These are phyloP conservation scores for Drusus annulatus DNA, from an alignment of 1,140 invertebrate species.

Conservation along the genomic window DNA sequence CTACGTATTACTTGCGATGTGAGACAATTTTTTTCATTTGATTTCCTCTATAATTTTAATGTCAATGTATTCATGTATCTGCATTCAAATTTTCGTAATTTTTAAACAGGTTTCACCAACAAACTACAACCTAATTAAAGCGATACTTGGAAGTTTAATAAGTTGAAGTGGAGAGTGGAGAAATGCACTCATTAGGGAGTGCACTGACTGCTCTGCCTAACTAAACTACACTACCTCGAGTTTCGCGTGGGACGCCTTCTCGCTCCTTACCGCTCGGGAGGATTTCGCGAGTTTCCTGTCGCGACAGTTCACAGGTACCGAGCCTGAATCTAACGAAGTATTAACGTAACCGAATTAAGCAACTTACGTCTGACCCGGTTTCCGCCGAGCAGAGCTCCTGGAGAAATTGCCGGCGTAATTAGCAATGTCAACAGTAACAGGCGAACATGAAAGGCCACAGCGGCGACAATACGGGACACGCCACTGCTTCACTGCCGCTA, in stretches of 20 bases:
- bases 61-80: too few species aligned
- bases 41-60: too few species aligned
- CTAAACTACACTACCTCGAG: background rate
- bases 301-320: constrained; percentile 35
- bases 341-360: constrained; percentile 46
- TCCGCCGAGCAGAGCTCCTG: constrained; percentile 33
- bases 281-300: constrained; percentile 25
- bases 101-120: constrained; percentile 1
- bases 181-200: background rate
- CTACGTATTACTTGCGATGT: too few species aligned
- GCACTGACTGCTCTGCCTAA: background rate
- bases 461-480: too few species aligned
- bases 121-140: constrained; percentile 20
- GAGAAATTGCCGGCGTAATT: constrained; percentile 37
- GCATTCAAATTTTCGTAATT: too few species aligned
- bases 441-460: constrained; percentile 24
- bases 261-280: background rate
- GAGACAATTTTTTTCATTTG: too few species aligned
- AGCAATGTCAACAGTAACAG: constrained; percentile 46
- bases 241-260: background rate
- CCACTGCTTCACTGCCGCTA: too few species aligned
- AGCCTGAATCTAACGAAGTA: constrained; percentile 38
- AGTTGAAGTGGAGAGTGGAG: background rate
- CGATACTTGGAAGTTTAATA: constrained; percentile 10
- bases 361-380: constrained; percentile 46